A percentile compares a stretch with the other conserved stretches of the same genome.
Conservation (phyloP, 1,140 invertebrate genomes). For the Halyomorpha halys region DNA sequence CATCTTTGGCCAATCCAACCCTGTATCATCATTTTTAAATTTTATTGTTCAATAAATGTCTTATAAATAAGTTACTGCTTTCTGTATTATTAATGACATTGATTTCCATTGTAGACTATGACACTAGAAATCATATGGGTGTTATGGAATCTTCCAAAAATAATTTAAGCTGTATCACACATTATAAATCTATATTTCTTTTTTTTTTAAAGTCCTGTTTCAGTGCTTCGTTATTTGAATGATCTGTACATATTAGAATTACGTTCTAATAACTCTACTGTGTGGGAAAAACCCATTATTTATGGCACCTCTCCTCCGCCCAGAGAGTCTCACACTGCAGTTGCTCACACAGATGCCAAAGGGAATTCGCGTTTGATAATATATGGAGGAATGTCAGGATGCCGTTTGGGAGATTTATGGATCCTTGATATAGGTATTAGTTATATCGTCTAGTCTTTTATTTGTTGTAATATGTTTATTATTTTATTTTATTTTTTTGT, state of each 20-base stretch:
- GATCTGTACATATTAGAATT: conserved; percentile 36
- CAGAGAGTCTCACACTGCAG: conserved; percentile 92
- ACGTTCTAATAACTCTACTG: conserved; percentile 35
- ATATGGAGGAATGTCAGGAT: conserved; percentile 98
- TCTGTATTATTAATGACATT: no score
- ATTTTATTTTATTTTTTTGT: no score
- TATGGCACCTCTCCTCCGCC: conserved; percentile 78
- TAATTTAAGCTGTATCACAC: not conserved
- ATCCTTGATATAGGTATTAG: conserved; percentile 69
- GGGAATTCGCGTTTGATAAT: conserved; percentile 79
- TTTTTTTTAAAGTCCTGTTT: conserved; percentile 20
- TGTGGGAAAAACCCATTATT: conserved; percentile 84
- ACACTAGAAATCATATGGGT: no score
- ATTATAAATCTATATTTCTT: not conserved
- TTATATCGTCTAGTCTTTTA: no score
- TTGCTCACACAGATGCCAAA: conserved; percentile 72
- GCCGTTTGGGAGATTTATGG: conserved; percentile 90
- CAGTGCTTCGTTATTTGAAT: conserved; percentile 33
- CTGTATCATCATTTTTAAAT: no score
- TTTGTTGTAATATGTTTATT: no score
- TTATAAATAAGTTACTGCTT: no score
- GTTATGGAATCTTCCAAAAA: no score
- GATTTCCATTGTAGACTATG: no score
- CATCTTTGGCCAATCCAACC: no score
- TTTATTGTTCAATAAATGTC: no score